Evolutionary conservation across 2,888 invertebrate genomes (phyloP).

Genomic region (Netelia inedita): DNA sequence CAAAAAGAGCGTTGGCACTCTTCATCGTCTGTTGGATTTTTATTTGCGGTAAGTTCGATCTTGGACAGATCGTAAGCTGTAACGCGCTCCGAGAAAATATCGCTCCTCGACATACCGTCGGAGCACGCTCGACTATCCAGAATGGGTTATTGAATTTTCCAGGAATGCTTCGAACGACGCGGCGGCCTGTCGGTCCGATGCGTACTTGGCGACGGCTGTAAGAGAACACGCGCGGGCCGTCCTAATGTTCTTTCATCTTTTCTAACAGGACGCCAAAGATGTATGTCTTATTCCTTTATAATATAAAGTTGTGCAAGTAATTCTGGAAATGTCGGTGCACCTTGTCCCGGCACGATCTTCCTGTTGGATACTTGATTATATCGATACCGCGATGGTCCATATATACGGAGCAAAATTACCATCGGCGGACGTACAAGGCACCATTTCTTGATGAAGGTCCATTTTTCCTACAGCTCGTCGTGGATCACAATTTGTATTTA

Average conservation of each 20-base stretch:
- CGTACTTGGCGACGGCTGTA: conserved; percentile 78
- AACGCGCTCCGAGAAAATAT: neutral
- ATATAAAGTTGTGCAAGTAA: neutral
- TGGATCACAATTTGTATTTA: conserved; percentile 81
- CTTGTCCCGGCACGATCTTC: neutral
- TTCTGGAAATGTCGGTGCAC: neutral
- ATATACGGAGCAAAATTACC: too few species aligned
- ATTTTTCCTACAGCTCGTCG: conserved; percentile 75
- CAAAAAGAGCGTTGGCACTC: conserved; percentile 73
- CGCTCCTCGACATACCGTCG: too few species aligned
- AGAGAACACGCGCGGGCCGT: conserved; percentile 81
- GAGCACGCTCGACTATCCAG: neutral
- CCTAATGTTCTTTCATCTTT: conserved; percentile 83
- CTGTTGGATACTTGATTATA: too few species aligned
- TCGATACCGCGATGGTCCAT: too few species aligned
- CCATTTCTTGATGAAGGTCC: neutral
- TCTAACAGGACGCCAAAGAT: conserved; percentile 83
- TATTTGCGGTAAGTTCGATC: conserved; percentile 77
- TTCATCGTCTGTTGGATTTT: conserved; percentile 74
- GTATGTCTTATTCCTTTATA: conserved; percentile 72
- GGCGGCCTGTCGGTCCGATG: conserved; percentile 75
- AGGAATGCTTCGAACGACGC: conserved; percentile 81
- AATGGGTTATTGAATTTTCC: neutral
- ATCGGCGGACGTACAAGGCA: too few species aligned
- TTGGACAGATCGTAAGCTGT: neutral